Evolutionary conservation across 2,797 vertebrate species (phyloP).

Genomic region (Toxotes lorentzi): DNA sequence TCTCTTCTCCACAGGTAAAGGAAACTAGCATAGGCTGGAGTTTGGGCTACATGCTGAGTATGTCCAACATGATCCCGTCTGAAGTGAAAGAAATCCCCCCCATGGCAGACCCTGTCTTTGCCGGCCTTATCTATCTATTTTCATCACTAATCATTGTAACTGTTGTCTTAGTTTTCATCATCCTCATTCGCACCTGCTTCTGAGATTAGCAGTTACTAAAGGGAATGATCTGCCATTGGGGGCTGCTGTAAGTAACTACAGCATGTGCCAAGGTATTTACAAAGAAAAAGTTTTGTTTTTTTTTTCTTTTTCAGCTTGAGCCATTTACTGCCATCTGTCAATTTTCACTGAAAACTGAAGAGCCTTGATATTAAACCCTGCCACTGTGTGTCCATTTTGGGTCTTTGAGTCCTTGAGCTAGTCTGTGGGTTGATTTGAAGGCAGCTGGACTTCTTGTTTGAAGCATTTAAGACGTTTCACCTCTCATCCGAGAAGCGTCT

Average conservation of each 20-base stretch:
- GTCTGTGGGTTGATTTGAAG: not conserved
- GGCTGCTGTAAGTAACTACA: conserved; percentile 8
- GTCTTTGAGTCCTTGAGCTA: not conserved
- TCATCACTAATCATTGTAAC: conserved; percentile 85
- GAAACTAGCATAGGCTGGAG: conserved; percentile 94
- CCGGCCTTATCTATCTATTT: conserved; percentile 89
- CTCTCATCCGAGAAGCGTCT: too few species aligned
- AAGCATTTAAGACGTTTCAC: too few species aligned
- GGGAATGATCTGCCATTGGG: not conserved
- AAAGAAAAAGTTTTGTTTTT: conserved; percentile 9
- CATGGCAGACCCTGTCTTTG: conserved; percentile 86
- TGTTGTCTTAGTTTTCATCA: conserved; percentile 85
- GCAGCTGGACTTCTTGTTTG: too few species aligned
- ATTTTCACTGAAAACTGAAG: not conserved
- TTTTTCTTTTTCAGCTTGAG: conserved; percentile 40
- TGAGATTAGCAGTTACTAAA: conserved; percentile 57
- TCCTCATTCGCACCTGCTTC: conserved; percentile 83
- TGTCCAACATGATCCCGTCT: conserved; percentile 97
- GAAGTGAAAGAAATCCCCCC: conserved; percentile 87
- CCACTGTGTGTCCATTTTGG: not conserved
- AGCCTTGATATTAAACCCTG: conserved; percentile 1
- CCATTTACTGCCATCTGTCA: conserved; percentile 6
- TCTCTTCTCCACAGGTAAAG: conserved; percentile 84
- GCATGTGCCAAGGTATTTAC: conserved; percentile 17
- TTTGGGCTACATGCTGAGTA: conserved; percentile 94